Evolutionary conservation across 1,140 invertebrate genomes (phyloP).

Genomic region (Microplitis mediator): DNA sequence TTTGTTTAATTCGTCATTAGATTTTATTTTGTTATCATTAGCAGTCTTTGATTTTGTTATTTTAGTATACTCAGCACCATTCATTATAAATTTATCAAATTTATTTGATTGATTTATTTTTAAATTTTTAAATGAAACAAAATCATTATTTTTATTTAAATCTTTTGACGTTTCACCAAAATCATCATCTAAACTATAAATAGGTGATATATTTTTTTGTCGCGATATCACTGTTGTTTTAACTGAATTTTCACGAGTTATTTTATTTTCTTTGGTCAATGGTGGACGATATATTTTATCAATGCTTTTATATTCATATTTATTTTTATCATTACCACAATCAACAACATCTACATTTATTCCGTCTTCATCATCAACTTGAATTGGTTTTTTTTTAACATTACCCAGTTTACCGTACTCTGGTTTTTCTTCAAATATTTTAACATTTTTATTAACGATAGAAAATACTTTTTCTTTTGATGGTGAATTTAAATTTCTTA

Average conservation of each 20-base stretch:
- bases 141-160: not conserved
- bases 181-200: slow-evolving; percentile 53
- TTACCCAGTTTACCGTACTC: slow-evolving; percentile 58
- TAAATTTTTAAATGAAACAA: not conserved
- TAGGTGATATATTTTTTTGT: slow-evolving; percentile 36
- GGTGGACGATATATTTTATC: not conserved
- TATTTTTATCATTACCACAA: not conserved
- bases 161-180: slow-evolving; percentile 31
- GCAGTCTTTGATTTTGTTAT: slow-evolving; percentile 54
- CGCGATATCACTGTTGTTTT: slow-evolving; percentile 33
- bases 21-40: slow-evolving; percentile 52
- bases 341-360: slow-evolving; percentile 45
- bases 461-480: slow-evolving; percentile 36
- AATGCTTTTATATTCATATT: not conserved
- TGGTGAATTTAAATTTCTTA: slow-evolving; percentile 41
- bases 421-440: slow-evolving; percentile 36
- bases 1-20: slow-evolving; percentile 53
- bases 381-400: slow-evolving; percentile 53
- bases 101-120: slow-evolving; percentile 3
- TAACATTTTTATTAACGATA: slow-evolving; percentile 34
- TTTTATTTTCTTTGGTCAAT: slow-evolving; percentile 38
- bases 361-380: slow-evolving; percentile 32
- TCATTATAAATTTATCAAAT: slow-evolving; percentile 32
- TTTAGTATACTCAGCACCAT: slow-evolving; percentile 56
- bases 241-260: slow-evolving; percentile 43